Conservation (phyloP, 1,140 invertebrate species). For the Pogonognathellus flavescens region DNA sequence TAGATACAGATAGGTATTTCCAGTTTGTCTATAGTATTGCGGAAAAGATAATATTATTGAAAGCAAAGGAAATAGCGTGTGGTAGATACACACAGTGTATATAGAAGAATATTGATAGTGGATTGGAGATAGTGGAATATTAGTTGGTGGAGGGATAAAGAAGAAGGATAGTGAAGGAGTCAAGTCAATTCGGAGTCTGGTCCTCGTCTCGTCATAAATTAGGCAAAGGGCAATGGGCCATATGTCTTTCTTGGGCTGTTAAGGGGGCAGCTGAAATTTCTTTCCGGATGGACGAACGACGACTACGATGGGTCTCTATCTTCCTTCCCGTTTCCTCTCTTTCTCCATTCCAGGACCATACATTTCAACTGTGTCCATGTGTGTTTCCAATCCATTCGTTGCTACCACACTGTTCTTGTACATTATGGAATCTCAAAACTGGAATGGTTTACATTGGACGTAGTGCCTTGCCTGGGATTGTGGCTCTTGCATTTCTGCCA, state of each 20-base stretch:
- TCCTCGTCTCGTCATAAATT: slow-evolving; percentile 36
- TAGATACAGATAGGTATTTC: too few species aligned
- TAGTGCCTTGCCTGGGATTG: background rate
- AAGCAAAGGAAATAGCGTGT: background rate
- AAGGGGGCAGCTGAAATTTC: background rate
- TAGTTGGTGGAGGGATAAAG: background rate
- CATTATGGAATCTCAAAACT: background rate
- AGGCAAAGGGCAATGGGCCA: slow-evolving; percentile 35
- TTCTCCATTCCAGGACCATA: background rate
- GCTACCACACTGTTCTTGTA: background rate
- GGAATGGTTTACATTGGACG: background rate
- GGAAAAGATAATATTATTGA: background rate
- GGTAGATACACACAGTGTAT: background rate
- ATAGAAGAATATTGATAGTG: background rate
- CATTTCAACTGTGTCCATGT: background rate
- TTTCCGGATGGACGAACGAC: slow-evolving; percentile 32
- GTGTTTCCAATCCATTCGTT: slow-evolving; percentile 4
- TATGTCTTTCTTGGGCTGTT: slow-evolving; percentile 42
- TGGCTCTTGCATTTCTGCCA: background rate
- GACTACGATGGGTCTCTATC: background rate
- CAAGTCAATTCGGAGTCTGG: background rate
- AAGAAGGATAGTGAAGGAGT: background rate
- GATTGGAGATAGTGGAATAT: background rate
- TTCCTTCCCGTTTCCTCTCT: slow-evolving; percentile 4
- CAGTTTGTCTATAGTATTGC: too few species aligned